Conservation (phyloP, 2,113 vertebrate genomes). For the Camelus dromedarius region DNA sequence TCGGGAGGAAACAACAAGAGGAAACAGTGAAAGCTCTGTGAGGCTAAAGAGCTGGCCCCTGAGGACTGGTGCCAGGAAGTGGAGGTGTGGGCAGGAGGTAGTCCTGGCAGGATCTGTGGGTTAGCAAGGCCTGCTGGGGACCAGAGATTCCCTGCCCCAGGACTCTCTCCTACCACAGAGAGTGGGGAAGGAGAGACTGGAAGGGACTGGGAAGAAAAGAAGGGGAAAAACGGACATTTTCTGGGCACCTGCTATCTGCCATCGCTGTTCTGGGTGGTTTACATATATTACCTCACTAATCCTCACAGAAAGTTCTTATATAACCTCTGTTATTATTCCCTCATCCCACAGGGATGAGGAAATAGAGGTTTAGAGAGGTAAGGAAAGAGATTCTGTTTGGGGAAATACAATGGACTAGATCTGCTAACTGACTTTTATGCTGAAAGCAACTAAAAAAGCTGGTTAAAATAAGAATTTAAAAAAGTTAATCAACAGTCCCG, state of each 20-base stretch:
- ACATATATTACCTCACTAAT: neutral
- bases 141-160: too few species aligned
- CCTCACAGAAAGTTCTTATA: neutral
- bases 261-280: neutral
- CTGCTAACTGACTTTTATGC: neutral
- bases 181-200: too few species aligned
- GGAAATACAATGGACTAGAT: neutral
- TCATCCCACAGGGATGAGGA: neutral
- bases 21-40: slow-evolving; percentile 23
- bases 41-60: neutral
- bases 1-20: neutral
- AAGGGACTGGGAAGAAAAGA: neutral
- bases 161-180: neutral
- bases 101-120: neutral
- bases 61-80: neutral
- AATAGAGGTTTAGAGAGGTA: neutral
- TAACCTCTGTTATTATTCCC: neutral
- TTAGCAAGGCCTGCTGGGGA: neutral
- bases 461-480: neutral
- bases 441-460: neutral
- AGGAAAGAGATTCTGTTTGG: neutral
- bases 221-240: neutral
- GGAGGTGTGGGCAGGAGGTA: neutral
- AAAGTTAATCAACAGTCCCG: neutral
- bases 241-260: neutral